phyloP scores from a whole-genome alignment of 1,140 invertebrate species.

The Wasmannia auropunctata region DNA sequence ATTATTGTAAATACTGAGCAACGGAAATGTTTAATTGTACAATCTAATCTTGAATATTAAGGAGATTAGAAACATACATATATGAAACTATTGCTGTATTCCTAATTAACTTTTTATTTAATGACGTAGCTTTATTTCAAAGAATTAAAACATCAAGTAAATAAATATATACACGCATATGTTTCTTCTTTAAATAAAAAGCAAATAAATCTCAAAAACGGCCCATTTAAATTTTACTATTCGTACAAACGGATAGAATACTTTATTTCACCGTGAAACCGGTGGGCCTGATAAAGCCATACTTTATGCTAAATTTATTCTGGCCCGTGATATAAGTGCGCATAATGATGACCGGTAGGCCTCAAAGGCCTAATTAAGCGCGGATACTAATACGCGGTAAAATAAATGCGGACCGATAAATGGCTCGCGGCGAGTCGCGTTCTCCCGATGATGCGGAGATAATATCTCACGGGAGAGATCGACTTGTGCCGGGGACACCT shows the following conservation, averaged over 20 bases:
- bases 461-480: conserved; percentile 2
- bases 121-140: background rate
- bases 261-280: background rate
- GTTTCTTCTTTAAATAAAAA: background rate
- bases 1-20: background rate
- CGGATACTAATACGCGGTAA: background rate
- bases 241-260: background rate
- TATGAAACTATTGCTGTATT: background rate
- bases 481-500: conserved; percentile 9
- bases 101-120: background rate
- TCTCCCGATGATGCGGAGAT: background rate
- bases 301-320: conserved; percentile 49
- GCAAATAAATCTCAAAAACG: background rate
- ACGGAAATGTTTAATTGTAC: background rate
- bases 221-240: conserved; percentile 7
- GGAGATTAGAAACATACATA: background rate
- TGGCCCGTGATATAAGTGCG: background rate
- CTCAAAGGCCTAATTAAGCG: conserved; percentile 35
- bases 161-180: background rate
- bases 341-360: conserved; percentile 28
- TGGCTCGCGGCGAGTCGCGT: background rate
- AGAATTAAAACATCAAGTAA: background rate
- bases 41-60: background rate
- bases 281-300: background rate
- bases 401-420: conserved; percentile 21